These are phyloP conservation scores for Melozone crissalis DNA, from an alignment of 2,113 vertebrate genomes.

Conservation along the genomic window DNA sequence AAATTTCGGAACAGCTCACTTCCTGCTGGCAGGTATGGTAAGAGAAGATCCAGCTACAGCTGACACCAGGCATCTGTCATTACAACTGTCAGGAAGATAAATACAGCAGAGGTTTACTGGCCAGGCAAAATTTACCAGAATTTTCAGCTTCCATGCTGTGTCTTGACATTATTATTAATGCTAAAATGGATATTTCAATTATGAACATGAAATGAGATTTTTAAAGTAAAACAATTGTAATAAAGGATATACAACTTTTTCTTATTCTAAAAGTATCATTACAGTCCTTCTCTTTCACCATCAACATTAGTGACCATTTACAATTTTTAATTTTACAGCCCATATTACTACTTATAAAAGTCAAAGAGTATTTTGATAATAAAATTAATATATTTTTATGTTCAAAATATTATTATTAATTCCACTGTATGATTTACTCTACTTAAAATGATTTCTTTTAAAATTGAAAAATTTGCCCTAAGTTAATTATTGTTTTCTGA, in stretches of 20 bases:
- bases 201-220: background rate
- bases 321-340: background rate
- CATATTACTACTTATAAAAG: background rate
- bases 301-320: background rate
- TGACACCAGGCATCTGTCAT: conserved; percentile 36
- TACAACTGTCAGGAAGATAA: conserved; percentile 46
- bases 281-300: background rate
- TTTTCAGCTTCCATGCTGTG: background rate
- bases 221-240: background rate
- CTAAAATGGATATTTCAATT: background rate
- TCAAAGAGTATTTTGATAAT: accelerated
- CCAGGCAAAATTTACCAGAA: background rate
- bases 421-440: background rate
- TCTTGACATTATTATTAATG: background rate
- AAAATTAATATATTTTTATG: background rate
- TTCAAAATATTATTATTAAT: background rate
- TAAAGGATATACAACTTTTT: background rate
- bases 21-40: background rate
- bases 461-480: background rate
- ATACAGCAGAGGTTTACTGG: background rate
- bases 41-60: background rate
- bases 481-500: background rate
- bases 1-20: conserved; percentile 36
- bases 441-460: background rate
- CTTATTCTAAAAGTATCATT: background rate